Base-by-base conservation (phyloP, 1,140 invertebrate genomes). In the Platyscapa corneri region DNA sequence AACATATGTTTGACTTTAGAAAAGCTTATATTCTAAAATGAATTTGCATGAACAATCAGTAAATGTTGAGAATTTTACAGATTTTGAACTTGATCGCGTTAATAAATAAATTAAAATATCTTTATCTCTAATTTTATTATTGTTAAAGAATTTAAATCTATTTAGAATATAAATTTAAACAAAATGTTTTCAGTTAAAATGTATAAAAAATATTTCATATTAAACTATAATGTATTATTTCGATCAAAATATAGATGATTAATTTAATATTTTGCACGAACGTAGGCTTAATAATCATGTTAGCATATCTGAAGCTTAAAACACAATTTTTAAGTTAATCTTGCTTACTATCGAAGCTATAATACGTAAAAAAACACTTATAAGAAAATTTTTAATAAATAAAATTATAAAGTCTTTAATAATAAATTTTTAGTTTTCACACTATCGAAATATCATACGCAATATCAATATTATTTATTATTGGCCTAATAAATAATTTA, bases 241-340 rank as follows among this genome's bases (percentile, higher is more conserved):
- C 37, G 34, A 70, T 70, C 67, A 37, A 23, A 70, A n/a, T 7
- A 8, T 37, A 70, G 34, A 70, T 70, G 30, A 0, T 70, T 32
- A 70, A 70, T 39, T 70, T 70, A 70, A 34, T 37, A 70, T 37
- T 70, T 37, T 37, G 67, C 14, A 70, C 67, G 34, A 70, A 37
- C 16, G 14, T 20, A 20, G 18, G 67, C 14, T 70, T 34, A 70
- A 23, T 37, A 37, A 32, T 39, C 34, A 37, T 14, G 34, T 65
- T 32, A 10, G 34, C 32, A 70, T 70, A 70, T 37, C 67, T 37
- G 34, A 34, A 70, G 67, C 37, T 70, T 30, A 32, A 64, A 64
- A 16, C 34, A 70, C 20, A 70, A 70, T 37, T 37, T 70, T 37
- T 70, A 16, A 70, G 34, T 37, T 70, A 70, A 70, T 70, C 32